Conservation (phyloP, 2,113 vertebrate genomes). For the Cyprinodon variegatus region DNA sequence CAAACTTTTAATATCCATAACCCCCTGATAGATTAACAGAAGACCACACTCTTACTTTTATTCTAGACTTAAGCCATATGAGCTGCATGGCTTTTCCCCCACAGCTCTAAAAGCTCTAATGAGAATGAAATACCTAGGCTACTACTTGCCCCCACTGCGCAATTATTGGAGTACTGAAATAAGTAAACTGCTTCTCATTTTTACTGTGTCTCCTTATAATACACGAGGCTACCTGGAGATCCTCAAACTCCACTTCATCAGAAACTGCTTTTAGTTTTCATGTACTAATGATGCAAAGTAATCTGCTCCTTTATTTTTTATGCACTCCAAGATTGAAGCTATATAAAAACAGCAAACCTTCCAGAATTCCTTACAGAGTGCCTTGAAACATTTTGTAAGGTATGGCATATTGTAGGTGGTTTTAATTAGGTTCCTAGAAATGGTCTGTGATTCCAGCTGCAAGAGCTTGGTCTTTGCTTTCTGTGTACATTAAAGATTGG, state of each 20-base stretch:
- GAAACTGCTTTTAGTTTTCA: conserved; percentile 14
- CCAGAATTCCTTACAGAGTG: background rate
- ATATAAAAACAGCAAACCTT: background rate
- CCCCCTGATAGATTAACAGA: conserved; percentile 2
- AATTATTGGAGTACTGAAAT: conserved; percentile 33
- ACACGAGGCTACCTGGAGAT: conserved; percentile 17
- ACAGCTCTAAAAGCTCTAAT: conserved; percentile 47
- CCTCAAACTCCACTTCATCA: conserved; percentile 21
- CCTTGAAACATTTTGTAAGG: background rate
- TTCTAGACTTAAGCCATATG: conserved; percentile 28
- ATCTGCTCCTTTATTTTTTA: background rate
- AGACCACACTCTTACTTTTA: conserved; percentile 15
- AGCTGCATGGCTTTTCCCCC: conserved; percentile 31
- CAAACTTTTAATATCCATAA: conserved; percentile 58
- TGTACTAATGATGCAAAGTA: conserved; percentile 2
- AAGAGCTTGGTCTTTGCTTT: background rate
- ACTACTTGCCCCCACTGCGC: conserved; percentile 44
- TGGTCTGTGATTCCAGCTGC: background rate
- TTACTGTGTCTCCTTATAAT: conserved; percentile 27
- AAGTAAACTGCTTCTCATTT: conserved; percentile 45
- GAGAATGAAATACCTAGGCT: conserved; percentile 47
- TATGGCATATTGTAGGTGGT: background rate
- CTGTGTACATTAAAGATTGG: no score
- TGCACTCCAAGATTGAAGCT: background rate
- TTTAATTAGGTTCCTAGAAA: background rate